Conservation (phyloP, 2,797 vertebrate species). For the Acanthurus lineatus region DNA sequence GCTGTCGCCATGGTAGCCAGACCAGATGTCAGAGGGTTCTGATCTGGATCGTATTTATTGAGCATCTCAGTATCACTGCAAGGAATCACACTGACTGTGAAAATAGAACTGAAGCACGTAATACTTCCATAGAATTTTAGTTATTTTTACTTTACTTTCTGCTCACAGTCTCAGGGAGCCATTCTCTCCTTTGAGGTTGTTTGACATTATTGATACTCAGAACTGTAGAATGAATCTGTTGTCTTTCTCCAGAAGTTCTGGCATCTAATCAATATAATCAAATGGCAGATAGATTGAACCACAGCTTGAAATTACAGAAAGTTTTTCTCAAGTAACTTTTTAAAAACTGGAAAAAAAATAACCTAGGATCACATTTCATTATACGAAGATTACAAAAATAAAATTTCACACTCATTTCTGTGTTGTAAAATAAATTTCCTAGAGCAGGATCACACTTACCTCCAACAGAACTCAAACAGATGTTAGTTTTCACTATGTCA, state of each 20-base stretch:
- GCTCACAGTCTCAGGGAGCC: neutral
- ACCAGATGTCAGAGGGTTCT: constrained; percentile 45
- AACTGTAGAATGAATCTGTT: neutral
- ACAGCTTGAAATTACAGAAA: constrained; percentile 1
- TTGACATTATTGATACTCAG: constrained; percentile 9
- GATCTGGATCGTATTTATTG: constrained; percentile 6
- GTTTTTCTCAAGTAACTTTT: neutral
- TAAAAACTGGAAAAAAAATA: neutral
- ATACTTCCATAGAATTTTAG: neutral
- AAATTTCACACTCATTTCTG: too few relatives aligned
- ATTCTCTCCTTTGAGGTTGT: neutral
- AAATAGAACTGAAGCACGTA: constrained; percentile 5
- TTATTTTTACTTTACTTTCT: neutral
- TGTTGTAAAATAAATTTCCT: too few relatives aligned
- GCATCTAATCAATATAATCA: constrained; percentile 9
- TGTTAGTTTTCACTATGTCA: too few relatives aligned
- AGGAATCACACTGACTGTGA: neutral
- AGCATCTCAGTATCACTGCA: neutral
- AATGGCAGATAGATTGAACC: neutral
- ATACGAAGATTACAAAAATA: too few relatives aligned
- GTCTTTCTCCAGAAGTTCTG: neutral
- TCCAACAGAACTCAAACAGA: too few relatives aligned
- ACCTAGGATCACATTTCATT: neutral
- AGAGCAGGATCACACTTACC: too few relatives aligned
- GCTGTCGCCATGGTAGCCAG: constrained; percentile 55